phyloP scores from a whole-genome alignment of 2,113 vertebrate genomes.

The Trichomycterus rosablanca region DNA sequence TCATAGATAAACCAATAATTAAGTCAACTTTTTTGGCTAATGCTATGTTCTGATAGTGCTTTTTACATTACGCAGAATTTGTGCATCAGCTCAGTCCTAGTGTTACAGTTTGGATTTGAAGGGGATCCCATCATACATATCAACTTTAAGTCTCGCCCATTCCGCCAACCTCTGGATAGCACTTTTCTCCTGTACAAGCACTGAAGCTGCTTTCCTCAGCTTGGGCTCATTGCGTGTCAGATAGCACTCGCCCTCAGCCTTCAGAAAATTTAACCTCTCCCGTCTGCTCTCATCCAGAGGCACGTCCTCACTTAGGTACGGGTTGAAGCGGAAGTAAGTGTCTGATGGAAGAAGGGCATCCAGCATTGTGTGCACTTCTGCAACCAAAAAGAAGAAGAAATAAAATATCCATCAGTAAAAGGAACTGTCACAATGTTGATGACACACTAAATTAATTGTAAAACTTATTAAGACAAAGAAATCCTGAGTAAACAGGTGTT shows the following conservation, averaged over 20 bases:
- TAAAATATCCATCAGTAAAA: neutral
- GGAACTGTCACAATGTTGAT: no score
- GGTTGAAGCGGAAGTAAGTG: constrained; percentile 95
- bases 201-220: constrained; percentile 79
- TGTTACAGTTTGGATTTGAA: constrained; percentile 80
- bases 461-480: no score
- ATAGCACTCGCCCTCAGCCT: constrained; percentile 79
- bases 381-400: neutral
- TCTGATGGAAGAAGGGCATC: constrained; percentile 86
- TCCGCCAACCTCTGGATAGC: constrained; percentile 80
- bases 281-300: constrained; percentile 84
- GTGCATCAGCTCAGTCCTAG: neutral
- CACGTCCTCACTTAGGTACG: constrained; percentile 88
- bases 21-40: no score
- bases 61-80: no score
- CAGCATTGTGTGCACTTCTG: constrained; percentile 94
- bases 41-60: no score
- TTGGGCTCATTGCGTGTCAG: constrained; percentile 88
- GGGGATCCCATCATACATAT: constrained; percentile 87
- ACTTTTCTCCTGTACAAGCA: constrained; percentile 81
- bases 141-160: constrained; percentile 82
- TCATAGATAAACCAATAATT: no score
- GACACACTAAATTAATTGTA: no score
- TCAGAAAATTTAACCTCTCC: constrained; percentile 85
- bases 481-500: no score